Base-by-base conservation (phyloP, 1,140 invertebrate species). In the Bombus picipes region DNA sequence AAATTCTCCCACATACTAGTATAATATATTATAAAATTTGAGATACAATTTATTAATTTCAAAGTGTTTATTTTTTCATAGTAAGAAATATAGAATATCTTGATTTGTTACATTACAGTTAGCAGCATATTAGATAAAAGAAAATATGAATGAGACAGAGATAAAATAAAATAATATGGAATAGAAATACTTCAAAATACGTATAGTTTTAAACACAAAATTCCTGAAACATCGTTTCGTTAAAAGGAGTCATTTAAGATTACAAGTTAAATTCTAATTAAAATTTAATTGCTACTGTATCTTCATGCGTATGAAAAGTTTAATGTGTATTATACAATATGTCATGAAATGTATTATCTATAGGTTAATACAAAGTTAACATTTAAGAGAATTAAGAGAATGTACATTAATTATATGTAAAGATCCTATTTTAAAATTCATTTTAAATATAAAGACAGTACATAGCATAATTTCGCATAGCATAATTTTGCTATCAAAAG, bases 41-140 rank as follows among this genome's bases (percentile, higher is more conserved):
- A 76, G 22, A 25, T 86, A 75, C 79, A 86, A 86, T 53, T 75
- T 32, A 53, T 74, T 85, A 65, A 83, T 80, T 85, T 83, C 83
- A 81, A 83, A 88, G 74, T 81, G 68, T 86, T 83, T 86, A 73
- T 71, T 81, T 78, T 84, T 79, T 37, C 15, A 62, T 84, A 59
- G 82, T 85, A 89, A 78, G 85, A 91, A 89, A 81, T 80, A 78
- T 77, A 83, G 74, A 83, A 57, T 83, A 83, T 83, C 15, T 78
- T 78, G 47, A 57, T 71, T 78, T 59, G 57, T 83, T 83, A 78
- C 73, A 83, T 77, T 77, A 78, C 12, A 83, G 28, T 70, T 57
- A 57, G 22, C n/a, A 70, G 34, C 32, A 25, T 53, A 71, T 76
- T 28, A 22, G 2, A 1, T 76, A 65, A 66, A 28, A 68, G 15